phyloP scores from a whole-genome alignment of 1,140 invertebrate species.

The Drosophila guanche region DNA sequence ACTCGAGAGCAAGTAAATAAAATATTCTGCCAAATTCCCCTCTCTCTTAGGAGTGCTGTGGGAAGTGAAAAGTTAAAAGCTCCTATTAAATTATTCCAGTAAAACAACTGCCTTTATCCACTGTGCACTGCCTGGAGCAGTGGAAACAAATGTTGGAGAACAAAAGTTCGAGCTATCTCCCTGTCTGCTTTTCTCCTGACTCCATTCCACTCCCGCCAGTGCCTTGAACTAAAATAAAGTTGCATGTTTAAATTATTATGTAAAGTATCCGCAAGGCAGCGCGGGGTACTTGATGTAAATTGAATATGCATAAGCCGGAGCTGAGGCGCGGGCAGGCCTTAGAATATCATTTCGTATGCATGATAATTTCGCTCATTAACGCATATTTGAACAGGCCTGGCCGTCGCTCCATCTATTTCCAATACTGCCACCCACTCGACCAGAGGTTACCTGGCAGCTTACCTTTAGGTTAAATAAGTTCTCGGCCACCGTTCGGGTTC shows the following conservation, averaged over 20 bases:
- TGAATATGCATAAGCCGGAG: slow-evolving; percentile 64
- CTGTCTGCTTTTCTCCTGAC: slow-evolving; percentile 21
- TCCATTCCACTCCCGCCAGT: neutral
- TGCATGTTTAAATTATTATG: slow-evolving; percentile 65
- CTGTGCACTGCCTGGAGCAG: neutral
- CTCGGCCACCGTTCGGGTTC: neutral
- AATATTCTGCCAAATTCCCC: no score
- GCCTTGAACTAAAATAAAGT: slow-evolving; percentile 33
- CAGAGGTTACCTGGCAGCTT: slow-evolving; percentile 11
- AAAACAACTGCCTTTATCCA: slow-evolving; percentile 9
- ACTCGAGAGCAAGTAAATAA: no score
- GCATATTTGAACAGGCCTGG: slow-evolving; percentile 68
- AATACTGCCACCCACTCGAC: slow-evolving; percentile 4
- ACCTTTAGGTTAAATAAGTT: slow-evolving; percentile 49
- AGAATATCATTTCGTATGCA: slow-evolving; percentile 66
- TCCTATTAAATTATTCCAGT: slow-evolving; percentile 7
- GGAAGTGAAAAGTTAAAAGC: no score
- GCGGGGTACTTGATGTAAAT: slow-evolving; percentile 60
- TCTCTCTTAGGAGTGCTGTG: no score
- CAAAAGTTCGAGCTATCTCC: slow-evolving; percentile 38
- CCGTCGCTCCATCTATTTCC: neutral
- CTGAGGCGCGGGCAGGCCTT: slow-evolving; percentile 2
- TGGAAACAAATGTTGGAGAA: slow-evolving; percentile 1
- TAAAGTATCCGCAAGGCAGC: slow-evolving; percentile 46
- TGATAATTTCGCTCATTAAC: slow-evolving; percentile 78